Conservation (phyloP, 2,888 invertebrate genomes). For the Hirtodrosophila duncani region DNA sequence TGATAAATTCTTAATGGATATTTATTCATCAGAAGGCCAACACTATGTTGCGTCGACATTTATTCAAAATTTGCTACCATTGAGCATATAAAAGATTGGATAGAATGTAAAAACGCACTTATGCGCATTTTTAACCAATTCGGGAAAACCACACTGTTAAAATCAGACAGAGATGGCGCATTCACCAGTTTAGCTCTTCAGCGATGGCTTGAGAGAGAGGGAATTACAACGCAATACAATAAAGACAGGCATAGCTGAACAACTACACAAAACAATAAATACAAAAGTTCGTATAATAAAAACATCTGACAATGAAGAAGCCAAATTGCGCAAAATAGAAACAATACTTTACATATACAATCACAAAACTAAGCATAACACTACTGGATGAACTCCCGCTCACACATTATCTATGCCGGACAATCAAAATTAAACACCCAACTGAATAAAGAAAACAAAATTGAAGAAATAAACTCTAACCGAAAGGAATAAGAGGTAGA, state of each 20-base stretch:
- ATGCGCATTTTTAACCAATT: not conserved
- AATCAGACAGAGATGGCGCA: not conserved
- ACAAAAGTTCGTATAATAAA: not conserved
- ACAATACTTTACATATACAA: constrained; percentile 7
- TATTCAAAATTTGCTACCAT: not conserved
- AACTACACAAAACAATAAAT: not conserved
- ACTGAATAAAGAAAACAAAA: too few species aligned
- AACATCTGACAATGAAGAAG: constrained; percentile 3
- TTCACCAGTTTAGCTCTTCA: not conserved
- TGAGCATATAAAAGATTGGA: constrained; percentile 3
- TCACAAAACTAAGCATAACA: constrained; percentile 1
- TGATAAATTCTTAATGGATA: constrained; percentile 6
- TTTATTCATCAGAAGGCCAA: constrained; percentile 6
- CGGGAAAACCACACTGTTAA: not conserved
- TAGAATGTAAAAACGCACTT: constrained; percentile 1
- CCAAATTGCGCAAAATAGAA: constrained; percentile 3
- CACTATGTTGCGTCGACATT: not conserved
- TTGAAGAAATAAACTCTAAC: too few species aligned
- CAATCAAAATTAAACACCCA: too few species aligned
- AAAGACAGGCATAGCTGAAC: not conserved
- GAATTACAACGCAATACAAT: too few species aligned
- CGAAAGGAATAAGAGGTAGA: too few species aligned
- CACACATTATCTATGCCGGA: too few species aligned
- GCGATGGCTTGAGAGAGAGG: not conserved
- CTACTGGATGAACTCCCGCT: not conserved